Percentiles rank a stretch among this genome's conserved stretches.
These are phyloP conservation scores for Poecilia picta DNA, from an alignment of 2,797 vertebrate genomes.

Conservation along the genomic window DNA sequence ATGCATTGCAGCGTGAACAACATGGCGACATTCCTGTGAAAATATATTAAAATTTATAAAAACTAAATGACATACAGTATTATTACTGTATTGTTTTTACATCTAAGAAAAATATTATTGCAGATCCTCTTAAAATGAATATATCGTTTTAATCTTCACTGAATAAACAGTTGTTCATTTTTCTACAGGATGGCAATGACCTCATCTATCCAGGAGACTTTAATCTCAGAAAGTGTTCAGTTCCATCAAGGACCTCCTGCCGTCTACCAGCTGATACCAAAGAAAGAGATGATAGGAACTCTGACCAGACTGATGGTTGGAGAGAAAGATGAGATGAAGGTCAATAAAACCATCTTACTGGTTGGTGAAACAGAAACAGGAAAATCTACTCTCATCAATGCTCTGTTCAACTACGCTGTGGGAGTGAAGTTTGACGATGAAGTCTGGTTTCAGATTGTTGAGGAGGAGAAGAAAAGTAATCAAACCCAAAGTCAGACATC, in stretches of 20 bases:
- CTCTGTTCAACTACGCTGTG: background rate
- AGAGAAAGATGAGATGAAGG: background rate
- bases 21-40: too few species aligned
- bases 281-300: background rate
- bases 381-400: background rate
- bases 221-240: background rate
- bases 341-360: background rate
- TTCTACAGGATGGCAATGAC: too few species aligned
- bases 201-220: background rate
- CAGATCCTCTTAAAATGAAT: too few species aligned
- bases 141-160: too few species aligned
- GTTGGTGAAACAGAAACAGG: background rate
- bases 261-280: background rate
- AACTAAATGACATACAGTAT: too few species aligned
- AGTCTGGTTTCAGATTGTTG: background rate
- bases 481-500: too few species aligned
- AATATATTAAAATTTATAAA: too few species aligned
- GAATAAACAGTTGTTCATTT: too few species aligned
- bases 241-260: background rate
- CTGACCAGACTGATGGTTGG: background rate
- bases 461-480: too few species aligned
- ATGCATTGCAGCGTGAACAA: too few species aligned
- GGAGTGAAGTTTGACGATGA: background rate
- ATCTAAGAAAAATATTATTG: too few species aligned
- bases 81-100: too few species aligned